phyloP scores from a whole-genome alignment of 2,113 vertebrate genomes.

The Diphyllodes magnificus region DNA sequence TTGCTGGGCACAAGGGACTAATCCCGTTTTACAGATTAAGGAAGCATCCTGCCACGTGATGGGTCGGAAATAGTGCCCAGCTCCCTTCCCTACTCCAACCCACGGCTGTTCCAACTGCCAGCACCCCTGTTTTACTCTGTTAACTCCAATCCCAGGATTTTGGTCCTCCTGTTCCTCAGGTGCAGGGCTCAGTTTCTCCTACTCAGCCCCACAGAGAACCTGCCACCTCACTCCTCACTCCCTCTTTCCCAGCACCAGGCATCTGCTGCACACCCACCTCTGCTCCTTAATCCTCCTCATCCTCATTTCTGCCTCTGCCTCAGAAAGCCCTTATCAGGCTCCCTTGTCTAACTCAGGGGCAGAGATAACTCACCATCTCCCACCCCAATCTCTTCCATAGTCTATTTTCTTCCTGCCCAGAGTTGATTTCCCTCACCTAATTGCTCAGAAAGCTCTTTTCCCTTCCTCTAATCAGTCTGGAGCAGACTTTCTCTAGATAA shows the following conservation, averaged over 20 bases:
- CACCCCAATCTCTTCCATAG: not conserved
- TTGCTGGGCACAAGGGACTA: not conserved
- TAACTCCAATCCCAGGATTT: not conserved
- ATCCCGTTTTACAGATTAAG: not conserved
- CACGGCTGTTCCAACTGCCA: rapidly evolving
- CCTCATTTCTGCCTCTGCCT: not conserved
- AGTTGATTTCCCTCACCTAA: constrained; percentile 39
- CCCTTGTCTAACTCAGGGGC: not conserved
- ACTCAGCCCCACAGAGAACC: not conserved
- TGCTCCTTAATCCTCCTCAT: constrained; percentile 4
- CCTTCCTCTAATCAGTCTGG: constrained; percentile 33
- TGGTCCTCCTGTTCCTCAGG: rapidly evolving
- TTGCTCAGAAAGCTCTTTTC: constrained; percentile 44
- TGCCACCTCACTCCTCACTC: not conserved
- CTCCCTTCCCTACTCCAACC: not conserved
- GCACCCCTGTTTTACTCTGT: rapidly evolving
- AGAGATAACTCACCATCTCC: not conserved
- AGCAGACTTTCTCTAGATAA: constrained; percentile 58
- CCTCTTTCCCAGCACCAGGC: not conserved
- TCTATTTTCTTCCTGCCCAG: constrained; percentile 13
- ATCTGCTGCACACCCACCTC: not conserved
- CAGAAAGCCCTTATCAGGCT: not conserved
- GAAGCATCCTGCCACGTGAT: not conserved
- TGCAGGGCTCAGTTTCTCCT: not conserved
- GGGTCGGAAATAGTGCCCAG: not conserved